Base-by-base conservation (phyloP, 2,888 invertebrate genomes). In the Acanthacorydalis orientalis region DNA sequence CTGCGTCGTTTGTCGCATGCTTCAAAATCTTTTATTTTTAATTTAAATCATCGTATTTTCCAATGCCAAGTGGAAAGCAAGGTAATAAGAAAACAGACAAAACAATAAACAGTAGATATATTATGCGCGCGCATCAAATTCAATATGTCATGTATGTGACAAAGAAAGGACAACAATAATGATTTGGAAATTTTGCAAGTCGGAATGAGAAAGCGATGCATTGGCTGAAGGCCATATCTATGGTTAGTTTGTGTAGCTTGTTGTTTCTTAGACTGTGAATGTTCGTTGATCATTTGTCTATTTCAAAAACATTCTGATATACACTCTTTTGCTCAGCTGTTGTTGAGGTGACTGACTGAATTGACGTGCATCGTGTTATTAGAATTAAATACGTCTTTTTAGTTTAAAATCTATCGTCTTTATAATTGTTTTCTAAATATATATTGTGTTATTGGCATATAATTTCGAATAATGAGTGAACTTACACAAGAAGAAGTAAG, bases 401-500 rank as follows among this genome's bases (percentile, higher is more conserved):
- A 16, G 34, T 16, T 43, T 37, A 34, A 35, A 43, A 42, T 35
- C 39, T 32, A 35, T 9, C 16, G 23, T 42, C 23, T 42, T 31
- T 12, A 16, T 31, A 16, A 31, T 42, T 15, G 42, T 42, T 42
- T 42, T 31, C n/a, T 42, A 43, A 7, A 43, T n/a, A n/a, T 43
- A 15, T 41, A n/a, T 23, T n/a, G 45, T 37, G 15, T 45, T 16
- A 38, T 15, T 23, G 11, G 8, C n/a, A 39, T 40, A 37, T 37
- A 37, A 37, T 39, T 31, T 38, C 12, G 31, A 15, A 32, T 58
- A 51, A 86, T 86, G 85, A 84, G 84, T 70, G 88, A 89, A 75
- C 72, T 89, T 57, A 84, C 81, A 63, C 86, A 84, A 66, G 89
- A 89, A 69, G 89, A 89, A 82, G 89, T 85, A 70, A 77, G 79